phyloP scores from a whole-genome alignment of 2,797 vertebrate genomes.

The Mus minutoides region DNA sequence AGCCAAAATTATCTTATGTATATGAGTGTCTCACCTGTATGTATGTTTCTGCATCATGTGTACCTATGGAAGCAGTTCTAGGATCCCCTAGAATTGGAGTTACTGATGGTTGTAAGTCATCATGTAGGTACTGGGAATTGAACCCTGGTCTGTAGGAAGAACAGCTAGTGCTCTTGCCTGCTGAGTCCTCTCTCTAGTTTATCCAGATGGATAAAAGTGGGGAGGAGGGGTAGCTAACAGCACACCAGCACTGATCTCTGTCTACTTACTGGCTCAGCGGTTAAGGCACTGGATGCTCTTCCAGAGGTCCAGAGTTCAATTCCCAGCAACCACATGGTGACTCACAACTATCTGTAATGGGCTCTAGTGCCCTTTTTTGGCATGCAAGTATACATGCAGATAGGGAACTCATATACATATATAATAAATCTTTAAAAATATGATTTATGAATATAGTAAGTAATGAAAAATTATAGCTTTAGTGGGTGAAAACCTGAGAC shows the following conservation, averaged over 20 bases:
- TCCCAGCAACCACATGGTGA: background rate
- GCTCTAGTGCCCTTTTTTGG: background rate
- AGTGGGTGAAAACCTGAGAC: background rate
- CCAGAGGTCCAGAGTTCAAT: background rate
- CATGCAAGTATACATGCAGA: no score
- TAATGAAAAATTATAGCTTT: background rate
- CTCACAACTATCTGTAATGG: background rate
- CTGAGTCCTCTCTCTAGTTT: background rate
- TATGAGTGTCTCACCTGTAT: background rate
- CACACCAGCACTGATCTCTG: background rate
- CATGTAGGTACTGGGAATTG: background rate
- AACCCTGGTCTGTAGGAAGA: background rate
- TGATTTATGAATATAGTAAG: background rate
- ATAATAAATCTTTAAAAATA: no score
- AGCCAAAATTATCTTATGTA: background rate
- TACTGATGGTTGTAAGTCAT: background rate
- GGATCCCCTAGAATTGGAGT: background rate
- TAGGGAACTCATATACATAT: no score
- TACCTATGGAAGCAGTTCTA: background rate
- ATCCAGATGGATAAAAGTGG: background rate
- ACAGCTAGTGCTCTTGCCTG: background rate
- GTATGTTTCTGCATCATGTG: background rate
- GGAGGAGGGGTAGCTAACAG: background rate
- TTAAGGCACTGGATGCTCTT: background rate
- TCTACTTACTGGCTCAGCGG: background rate